Percentiles rank a stretch among this genome's conserved stretches.
phyloP scores from a whole-genome alignment of 2,888 invertebrate genomes.

The Drosophila flavopinicola region DNA sequence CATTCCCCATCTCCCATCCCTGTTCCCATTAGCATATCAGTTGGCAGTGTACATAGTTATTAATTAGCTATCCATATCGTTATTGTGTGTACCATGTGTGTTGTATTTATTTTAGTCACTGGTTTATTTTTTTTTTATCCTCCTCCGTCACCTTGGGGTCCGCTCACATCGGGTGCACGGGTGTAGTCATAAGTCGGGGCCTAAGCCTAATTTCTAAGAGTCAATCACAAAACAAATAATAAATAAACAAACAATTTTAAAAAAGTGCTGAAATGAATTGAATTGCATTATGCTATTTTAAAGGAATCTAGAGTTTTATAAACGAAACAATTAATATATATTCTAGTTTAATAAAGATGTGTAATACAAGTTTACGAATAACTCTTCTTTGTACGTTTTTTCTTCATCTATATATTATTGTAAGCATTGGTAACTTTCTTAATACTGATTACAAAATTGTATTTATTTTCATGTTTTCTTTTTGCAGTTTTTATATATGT shows the following conservation, averaged over 20 bases:
- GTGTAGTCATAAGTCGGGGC: constrained; percentile 69
- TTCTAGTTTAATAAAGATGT: constrained; percentile 38
- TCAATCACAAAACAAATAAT: constrained; percentile 38
- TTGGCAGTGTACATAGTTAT: constrained; percentile 43
- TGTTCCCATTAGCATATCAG: constrained; percentile 1
- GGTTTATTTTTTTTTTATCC: constrained; percentile 37
- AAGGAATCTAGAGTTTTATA: constrained; percentile 21
- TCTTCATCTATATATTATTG: too few relatives aligned
- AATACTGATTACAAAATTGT: too few relatives aligned
- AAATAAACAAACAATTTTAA: not conserved
- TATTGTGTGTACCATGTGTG: constrained; percentile 34
- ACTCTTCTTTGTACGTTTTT: too few relatives aligned
- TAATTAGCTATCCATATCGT: constrained; percentile 16
- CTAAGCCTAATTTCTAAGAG: constrained; percentile 67
- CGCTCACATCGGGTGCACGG: constrained; percentile 19
- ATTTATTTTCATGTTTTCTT: too few relatives aligned
- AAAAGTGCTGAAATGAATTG: constrained; percentile 4
- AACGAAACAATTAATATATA: constrained; percentile 11
- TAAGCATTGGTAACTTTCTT: too few relatives aligned
- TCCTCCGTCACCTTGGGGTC: constrained; percentile 21
- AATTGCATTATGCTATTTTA: constrained; percentile 14
- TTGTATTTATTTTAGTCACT: constrained; percentile 69
- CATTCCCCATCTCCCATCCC: not conserved
- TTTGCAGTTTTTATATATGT: too few relatives aligned
- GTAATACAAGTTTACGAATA: constrained; percentile 9